These are phyloP conservation scores for Mionectes olivaceus DNA, from an alignment of 2,797 vertebrate genomes.

Conservation along the genomic window DNA sequence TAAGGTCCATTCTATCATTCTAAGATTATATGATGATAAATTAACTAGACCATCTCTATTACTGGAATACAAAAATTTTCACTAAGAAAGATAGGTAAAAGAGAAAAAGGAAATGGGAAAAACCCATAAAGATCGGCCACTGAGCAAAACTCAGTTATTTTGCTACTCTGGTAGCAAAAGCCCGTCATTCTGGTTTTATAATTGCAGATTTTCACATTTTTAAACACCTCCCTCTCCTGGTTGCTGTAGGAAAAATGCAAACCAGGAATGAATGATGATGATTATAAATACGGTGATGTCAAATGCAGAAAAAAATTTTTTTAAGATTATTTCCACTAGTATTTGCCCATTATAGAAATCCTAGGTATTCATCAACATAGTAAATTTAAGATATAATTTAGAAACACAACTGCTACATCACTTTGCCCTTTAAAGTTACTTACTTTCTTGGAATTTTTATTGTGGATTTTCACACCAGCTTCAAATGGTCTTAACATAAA, in stretches of 20 bases:
- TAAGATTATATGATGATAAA: rapidly evolving
- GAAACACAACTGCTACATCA: neutral
- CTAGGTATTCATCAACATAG: neutral
- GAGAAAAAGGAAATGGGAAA: neutral
- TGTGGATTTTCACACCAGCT: neutral
- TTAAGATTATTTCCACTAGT: neutral
- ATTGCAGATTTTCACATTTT: constrained; percentile 10
- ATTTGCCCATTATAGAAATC: neutral
- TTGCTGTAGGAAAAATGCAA: neutral
- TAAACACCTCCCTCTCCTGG: constrained; percentile 43
- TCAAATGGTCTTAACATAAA: neutral
- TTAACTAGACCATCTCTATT: neutral
- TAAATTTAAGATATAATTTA: neutral
- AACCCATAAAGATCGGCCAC: neutral
- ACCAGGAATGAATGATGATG: neutral
- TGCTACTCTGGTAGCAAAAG: neutral
- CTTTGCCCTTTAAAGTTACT: neutral
- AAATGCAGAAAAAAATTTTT: neutral
- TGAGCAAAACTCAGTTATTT: neutral
- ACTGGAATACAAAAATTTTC: neutral
- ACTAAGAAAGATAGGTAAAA: neutral
- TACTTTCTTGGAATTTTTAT: neutral
- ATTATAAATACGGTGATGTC: neutral
- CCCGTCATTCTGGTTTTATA: constrained; percentile 1
- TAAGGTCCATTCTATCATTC: neutral